A percentile compares a stretch with the other conserved stretches of the same genome.
Conservation (phyloP, 37 sponge, comb jelly and placozoan genomes). For the Cladorhizidae sp. region DNA sequence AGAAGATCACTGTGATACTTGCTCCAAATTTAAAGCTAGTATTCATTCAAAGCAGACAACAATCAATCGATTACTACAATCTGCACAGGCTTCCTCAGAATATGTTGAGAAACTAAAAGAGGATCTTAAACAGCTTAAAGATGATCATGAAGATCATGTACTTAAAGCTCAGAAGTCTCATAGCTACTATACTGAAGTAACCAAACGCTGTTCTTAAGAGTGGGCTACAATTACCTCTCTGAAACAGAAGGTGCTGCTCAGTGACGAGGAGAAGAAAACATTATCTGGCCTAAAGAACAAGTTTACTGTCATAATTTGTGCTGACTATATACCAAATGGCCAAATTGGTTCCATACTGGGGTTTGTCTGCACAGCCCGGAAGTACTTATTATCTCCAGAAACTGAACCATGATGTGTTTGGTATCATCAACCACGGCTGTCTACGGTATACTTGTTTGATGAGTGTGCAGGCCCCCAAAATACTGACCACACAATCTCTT, state of each 20-base stretch:
- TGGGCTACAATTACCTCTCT: too few species aligned
- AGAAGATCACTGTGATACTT: slow-evolving; percentile 46
- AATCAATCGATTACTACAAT: slow-evolving; percentile 37
- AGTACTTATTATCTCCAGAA: slow-evolving; percentile 42
- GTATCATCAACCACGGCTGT: slow-evolving; percentile 32
- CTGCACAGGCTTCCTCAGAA: slow-evolving; percentile 4
- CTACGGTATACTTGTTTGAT: slow-evolving; percentile 30
- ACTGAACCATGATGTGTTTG: slow-evolving; percentile 36
- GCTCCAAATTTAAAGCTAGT: neutral
- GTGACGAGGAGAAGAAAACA: too few species aligned
- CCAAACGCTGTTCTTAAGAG: too few species aligned
- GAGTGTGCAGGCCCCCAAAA: slow-evolving; percentile 24
- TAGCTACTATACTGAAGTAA: too few species aligned
- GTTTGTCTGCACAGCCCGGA: slow-evolving; percentile 36
- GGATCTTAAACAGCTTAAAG: neutral
- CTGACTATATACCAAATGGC: slow-evolving; percentile 51
- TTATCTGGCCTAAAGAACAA: too few species aligned
- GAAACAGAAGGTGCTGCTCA: too few species aligned
- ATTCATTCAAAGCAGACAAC: slow-evolving; percentile 55
- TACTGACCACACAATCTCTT: neutral
- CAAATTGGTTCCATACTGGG: slow-evolving; percentile 60
- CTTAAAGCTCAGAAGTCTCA: too few species aligned
- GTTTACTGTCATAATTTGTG: too few species aligned
- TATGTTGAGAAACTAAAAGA: slow-evolving; percentile 18
- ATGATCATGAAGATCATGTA: too few species aligned